Conservation (phyloP, 2,113 vertebrate species). For the Fulica atra region DNA sequence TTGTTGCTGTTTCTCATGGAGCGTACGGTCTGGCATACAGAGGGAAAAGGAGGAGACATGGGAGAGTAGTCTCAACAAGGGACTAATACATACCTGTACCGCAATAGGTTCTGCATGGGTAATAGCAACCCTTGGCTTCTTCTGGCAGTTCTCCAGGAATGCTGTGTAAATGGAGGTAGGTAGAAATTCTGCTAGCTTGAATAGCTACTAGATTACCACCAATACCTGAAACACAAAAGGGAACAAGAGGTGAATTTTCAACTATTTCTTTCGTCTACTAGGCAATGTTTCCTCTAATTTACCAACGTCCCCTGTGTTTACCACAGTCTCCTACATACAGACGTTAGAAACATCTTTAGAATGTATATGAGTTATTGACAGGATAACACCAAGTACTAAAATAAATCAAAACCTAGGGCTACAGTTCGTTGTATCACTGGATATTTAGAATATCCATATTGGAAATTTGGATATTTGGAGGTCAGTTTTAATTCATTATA, state of each 20-base stretch:
- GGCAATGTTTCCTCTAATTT: neutral
- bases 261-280: neutral
- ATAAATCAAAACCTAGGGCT: neutral
- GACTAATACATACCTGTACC: slow-evolving; percentile 81
- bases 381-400: neutral
- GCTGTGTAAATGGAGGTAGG: slow-evolving; percentile 92
- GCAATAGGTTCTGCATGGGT: slow-evolving; percentile 90
- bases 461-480: neutral
- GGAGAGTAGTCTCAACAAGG: neutral
- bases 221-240: slow-evolving; percentile 82
- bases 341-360: neutral
- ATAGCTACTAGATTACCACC: slow-evolving; percentile 98
- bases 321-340: neutral
- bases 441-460: neutral
- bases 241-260: neutral
- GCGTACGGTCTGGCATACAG: neutral
- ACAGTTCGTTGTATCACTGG: neutral
- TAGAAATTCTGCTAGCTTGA: slow-evolving; percentile 97
- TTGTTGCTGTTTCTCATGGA: neutral
- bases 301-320: neutral
- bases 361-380: neutral
- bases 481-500: neutral
- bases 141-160: slow-evolving; percentile 91
- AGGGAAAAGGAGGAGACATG: neutral
- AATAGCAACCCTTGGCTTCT: slow-evolving; percentile 89